Base-by-base conservation (phyloP, 37 sponge, comb jelly and placozoan genomes). In the Geodia barretti region DNA sequence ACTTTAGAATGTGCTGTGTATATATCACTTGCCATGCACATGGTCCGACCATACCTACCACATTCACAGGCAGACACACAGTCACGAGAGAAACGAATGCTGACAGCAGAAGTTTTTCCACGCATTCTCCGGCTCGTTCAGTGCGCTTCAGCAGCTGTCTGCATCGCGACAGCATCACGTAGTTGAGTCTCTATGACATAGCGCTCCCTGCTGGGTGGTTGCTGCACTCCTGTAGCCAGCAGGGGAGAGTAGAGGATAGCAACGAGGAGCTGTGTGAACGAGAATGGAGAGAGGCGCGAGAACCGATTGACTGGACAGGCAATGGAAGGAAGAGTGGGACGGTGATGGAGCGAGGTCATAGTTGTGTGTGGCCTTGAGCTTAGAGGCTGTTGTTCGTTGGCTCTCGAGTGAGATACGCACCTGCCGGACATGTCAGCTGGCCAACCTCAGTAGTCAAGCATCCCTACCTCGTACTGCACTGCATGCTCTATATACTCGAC, bases 391-490 rank as follows among this genome's bases (percentile, higher is more conserved):
- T 2, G 36, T 76, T 4, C 37, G 73, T 39, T 36, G 79, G 4
- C 64, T 79, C 32, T 21, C 77, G 25, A 62, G 76, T 54, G 95
- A 95, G 71, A 88, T 95, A 9, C 68, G 84, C 24, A 79, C 88
- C 17, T 95, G 86, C 31, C 90, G 66, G 31, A 79, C 23, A 19
- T 75, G 23, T 95, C 95, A 31, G 60, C 79, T 41, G 95, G 20
- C 83, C 83, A 40, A 71, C 37, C 29, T 95, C 88, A 88, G 83
- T 95, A 40, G 95, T 95, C 76, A 83, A n/a, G n/a, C n/a, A n/a
- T n/a, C n/a, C n/a, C n/a, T n/a, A n/a, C n/a, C n/a, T n/a, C n/a
- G n/a, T n/a, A n/a, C n/a, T n/a, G n/a, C n/a, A n/a, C n/a, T n/a
- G n/a, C n/a, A n/a, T n/a, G n/a, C n/a, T n/a, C n/a, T n/a, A n/a